Evolutionary conservation across 2,888 invertebrate species (phyloP).

Genomic region (Scaptomyza polygonia): DNA sequence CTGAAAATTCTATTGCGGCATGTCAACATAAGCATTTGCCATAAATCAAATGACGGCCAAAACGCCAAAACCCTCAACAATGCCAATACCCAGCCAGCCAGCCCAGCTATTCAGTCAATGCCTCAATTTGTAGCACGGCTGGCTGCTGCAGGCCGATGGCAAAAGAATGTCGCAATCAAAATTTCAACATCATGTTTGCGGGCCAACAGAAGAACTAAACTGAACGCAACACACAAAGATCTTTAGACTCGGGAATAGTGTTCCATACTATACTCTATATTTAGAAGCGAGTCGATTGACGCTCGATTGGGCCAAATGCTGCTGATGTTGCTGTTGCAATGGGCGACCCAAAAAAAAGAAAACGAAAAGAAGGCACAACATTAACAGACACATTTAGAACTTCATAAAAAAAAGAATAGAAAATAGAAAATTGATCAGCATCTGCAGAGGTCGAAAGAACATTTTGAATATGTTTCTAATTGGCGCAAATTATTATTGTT

Average conservation of each 20-base stretch:
- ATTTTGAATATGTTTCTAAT: constrained; percentile 65
- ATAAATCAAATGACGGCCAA: constrained; percentile 70
- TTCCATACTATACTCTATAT: no score
- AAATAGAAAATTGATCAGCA: constrained; percentile 9
- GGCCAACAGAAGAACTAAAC: constrained; percentile 19
- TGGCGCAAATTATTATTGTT: constrained; percentile 71
- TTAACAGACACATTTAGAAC: constrained; percentile 18
- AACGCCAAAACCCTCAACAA: constrained; percentile 38
- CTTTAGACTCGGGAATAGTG: constrained; percentile 37
- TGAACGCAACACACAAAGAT: constrained; percentile 11
- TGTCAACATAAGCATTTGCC: constrained; percentile 74
- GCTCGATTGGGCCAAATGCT: constrained; percentile 64
- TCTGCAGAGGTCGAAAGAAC: constrained; percentile 28
- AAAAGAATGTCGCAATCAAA: constrained; percentile 76
- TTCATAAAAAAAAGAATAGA: constrained; percentile 42
- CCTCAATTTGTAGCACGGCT: constrained; percentile 71
- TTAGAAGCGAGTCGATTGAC: constrained; percentile 60
- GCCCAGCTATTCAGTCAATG: constrained; percentile 30
- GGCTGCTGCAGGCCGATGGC: constrained; percentile 34
- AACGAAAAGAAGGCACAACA: background rate
- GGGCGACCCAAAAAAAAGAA: constrained; percentile 36
- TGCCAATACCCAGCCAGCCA: constrained; percentile 32
- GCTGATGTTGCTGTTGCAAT: constrained; percentile 41
- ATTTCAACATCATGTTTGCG: constrained; percentile 74
- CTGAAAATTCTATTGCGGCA: constrained; percentile 62